phyloP scores from a whole-genome alignment of 2,113 vertebrate species.

The Probosciger aterrimus region DNA sequence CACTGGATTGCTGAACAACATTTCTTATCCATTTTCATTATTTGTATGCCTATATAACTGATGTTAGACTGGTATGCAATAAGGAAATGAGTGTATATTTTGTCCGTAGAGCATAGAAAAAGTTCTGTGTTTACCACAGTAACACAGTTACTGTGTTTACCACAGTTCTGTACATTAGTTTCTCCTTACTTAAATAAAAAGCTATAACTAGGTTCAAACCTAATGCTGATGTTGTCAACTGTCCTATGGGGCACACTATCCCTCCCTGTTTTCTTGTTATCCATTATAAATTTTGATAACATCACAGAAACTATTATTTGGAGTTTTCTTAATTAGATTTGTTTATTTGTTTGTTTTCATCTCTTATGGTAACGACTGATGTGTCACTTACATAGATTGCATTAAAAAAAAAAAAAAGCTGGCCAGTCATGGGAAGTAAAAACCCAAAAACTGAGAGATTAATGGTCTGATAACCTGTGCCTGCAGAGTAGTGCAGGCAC shows the following conservation, averaged over 20 bases:
- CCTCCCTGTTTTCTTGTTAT: background rate
- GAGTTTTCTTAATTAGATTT: background rate
- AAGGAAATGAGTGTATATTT: background rate
- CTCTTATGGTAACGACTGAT: background rate
- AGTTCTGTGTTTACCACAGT: no score
- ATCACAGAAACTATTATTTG: background rate
- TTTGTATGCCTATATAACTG: background rate
- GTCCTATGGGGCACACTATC: background rate
- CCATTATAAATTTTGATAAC: background rate
- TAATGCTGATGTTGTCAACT: background rate
- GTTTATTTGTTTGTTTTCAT: background rate
- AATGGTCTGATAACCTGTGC: background rate
- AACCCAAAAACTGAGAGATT: background rate
- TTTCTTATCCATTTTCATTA: fast-evolving
- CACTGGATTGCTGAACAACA: background rate
- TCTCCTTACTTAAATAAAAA: background rate
- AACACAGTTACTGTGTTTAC: no score
- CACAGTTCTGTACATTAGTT: background rate
- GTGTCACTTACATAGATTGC: background rate
- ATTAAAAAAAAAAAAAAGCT: background rate
- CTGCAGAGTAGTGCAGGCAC: background rate
- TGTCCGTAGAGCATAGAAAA: background rate
- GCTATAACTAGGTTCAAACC: background rate
- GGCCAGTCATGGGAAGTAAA: background rate
- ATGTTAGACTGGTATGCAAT: background rate